Conservation (phyloP, 2,113 vertebrate genomes). For the Campylomormyrus numenius region DNA sequence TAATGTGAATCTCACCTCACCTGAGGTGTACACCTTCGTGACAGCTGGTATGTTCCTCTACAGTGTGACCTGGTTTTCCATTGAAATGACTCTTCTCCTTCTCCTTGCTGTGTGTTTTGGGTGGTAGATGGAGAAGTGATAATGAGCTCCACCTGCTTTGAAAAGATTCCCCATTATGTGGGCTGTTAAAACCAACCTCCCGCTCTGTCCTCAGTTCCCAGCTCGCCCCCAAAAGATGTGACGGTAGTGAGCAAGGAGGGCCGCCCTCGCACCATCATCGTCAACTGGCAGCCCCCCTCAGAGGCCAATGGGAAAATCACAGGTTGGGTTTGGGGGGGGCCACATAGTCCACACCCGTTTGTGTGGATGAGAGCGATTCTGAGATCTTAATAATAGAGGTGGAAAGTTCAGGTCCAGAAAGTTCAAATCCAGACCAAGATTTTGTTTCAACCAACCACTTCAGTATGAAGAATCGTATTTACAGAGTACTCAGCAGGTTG, state of each 20-base stretch:
- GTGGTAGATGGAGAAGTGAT: neutral
- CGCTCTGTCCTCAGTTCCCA: constrained; percentile 66
- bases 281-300: constrained; percentile 98
- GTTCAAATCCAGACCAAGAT: neutral
- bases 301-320: constrained; percentile 98
- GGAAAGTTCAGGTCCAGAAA: neutral
- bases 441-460: neutral
- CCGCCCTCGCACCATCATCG: constrained; percentile 90
- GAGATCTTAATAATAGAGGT: neutral
- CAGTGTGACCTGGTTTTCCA: neutral
- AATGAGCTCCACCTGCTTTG: neutral
- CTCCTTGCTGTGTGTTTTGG: neutral
- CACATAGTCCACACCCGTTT: neutral
- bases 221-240: constrained; percentile 93
- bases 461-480: neutral
- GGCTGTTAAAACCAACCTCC: neutral
- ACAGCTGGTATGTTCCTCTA: neutral
- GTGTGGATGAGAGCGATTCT: neutral
- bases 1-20: neutral
- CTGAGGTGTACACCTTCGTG: neutral
- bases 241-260: constrained; percentile 98
- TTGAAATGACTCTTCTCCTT: neutral
- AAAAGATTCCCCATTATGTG: neutral
- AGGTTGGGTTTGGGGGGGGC: constrained; percentile 44
- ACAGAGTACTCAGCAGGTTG: too few species aligned